phyloP scores from a whole-genome alignment of 2,888 invertebrate species.

The Himalopsyche anomala region DNA sequence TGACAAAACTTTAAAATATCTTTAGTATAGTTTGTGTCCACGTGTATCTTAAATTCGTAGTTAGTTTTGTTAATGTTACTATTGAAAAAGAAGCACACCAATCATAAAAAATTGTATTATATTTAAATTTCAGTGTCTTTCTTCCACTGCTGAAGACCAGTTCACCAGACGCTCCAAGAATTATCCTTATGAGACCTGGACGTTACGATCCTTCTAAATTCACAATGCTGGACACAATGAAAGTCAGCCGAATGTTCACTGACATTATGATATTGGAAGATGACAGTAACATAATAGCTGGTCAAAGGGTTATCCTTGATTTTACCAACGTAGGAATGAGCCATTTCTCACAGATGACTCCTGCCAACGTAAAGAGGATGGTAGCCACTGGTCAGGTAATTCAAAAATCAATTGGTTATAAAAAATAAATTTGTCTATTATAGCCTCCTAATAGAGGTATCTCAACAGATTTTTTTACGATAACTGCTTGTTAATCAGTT shows the following conservation, averaged over 20 bases:
- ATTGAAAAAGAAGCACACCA: too few species aligned
- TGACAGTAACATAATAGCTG: slow-evolving; percentile 74
- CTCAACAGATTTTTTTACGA: too few species aligned
- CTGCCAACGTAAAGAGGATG: slow-evolving; percentile 78
- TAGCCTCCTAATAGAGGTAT: too few species aligned
- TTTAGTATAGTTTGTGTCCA: too few species aligned
- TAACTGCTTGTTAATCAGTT: too few species aligned
- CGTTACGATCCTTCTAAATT: slow-evolving; percentile 72
- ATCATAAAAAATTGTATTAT: too few species aligned
- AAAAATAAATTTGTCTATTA: too few species aligned
- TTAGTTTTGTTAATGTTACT: not conserved
- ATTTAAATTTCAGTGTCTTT: not conserved
- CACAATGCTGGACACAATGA: slow-evolving; percentile 69
- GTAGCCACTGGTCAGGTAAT: slow-evolving; percentile 66
- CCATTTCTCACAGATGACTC: slow-evolving; percentile 79
- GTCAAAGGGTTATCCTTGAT: slow-evolving; percentile 75
- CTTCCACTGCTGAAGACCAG: slow-evolving; percentile 68
- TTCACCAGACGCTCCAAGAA: slow-evolving; percentile 71
- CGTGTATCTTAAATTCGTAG: not conserved
- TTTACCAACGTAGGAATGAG: slow-evolving; percentile 75
- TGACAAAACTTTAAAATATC: too few species aligned
- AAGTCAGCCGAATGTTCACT: slow-evolving; percentile 68
- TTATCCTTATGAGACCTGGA: slow-evolving; percentile 76
- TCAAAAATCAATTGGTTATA: slow-evolving; percentile 66
- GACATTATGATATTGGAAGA: slow-evolving; percentile 75